Base-by-base conservation (phyloP, 2,113 vertebrate species). In the Diglossa brunneiventris region DNA sequence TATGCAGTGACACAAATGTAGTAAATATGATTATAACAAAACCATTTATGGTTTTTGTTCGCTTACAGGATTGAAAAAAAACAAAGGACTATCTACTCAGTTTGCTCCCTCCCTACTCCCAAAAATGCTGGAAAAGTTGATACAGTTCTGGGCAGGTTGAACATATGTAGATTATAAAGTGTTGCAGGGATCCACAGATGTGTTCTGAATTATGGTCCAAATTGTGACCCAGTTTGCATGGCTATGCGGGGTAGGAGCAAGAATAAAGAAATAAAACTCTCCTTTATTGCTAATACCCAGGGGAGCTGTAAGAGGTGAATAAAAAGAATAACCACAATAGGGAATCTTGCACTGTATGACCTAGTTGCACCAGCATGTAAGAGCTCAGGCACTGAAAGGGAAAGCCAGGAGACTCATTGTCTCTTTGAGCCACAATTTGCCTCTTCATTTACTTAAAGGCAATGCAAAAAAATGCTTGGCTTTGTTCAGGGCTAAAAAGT, bases 181-280 rank as follows among this genome's bases (percentile, higher is more conserved):
- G 22, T 92, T 90, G 39, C 24, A 67, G 35, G 18, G 37, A 77
- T 83, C 30, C 52, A 81, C 17, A 74, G 67, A 63, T 67, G 56
- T 78, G 47, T 88, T 83, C 81, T 27, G 83, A 83, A 91, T 95
- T 83, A 41, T 41, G 77, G 67, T 68, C 46, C 89, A 92, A 94
- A 88, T 31, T 92, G 79, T 93, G 93, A 93, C 94, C 94, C 90
- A 88, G 90, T 94, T 97, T 91, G 82, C 72, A 66, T 80, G 77
- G 59, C 35, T 74, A 59, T 88, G 82, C 46, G 70, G 53, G 93
- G 73, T 62, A 90, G 78, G 53, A 92, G n/a, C 11, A 33, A 92
- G 83, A 88, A 97, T 59, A 95, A 95, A 94, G 64, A 76, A 88
- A 90, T 91, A 85, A 93, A 89, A 73, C 49, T 26, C 55, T 89